Conservation (phyloP, 2,113 vertebrate genomes). For the Xiphorhynchus elegans region DNA sequence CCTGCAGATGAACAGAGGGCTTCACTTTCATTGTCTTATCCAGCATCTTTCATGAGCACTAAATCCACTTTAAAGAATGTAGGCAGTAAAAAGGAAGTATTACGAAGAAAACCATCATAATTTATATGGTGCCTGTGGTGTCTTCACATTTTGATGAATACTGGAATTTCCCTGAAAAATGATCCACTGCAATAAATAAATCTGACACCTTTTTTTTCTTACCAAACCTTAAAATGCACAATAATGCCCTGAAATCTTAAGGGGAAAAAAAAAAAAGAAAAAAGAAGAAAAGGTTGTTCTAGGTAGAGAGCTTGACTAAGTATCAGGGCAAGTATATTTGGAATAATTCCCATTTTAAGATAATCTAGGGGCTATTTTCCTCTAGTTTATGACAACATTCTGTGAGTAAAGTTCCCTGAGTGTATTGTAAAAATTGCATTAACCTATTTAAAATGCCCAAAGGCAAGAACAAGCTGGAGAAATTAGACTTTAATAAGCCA, state of each 20-base stretch:
- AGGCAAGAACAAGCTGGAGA: conserved; percentile 57
- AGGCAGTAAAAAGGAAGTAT: conserved; percentile 59
- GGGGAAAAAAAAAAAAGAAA: background rate
- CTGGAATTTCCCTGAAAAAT: conserved; percentile 45
- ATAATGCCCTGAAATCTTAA: background rate
- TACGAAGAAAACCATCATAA: conserved; percentile 52
- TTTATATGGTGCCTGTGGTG: conserved; percentile 47
- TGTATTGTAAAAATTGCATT: conserved; percentile 61
- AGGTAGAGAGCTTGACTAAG: background rate
- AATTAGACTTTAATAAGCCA: conserved; percentile 66
- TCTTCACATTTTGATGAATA: conserved; percentile 49
- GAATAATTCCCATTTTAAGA: conserved; percentile 21
- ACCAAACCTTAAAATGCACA: background rate
- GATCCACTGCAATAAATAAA: conserved; percentile 41
- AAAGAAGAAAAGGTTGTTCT: background rate
- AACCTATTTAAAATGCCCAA: conserved; percentile 69
- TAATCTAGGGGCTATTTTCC: conserved; percentile 49
- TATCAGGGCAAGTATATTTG: background rate
- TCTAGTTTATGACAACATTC: conserved; percentile 36
- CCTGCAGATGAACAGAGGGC: background rate
- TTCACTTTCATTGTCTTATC: conserved; percentile 11
- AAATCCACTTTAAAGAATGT: conserved; percentile 52
- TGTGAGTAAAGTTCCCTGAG: conserved; percentile 52
- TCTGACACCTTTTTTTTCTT: background rate
- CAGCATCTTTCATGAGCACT: conserved; percentile 24